A percentile compares a stretch with the other conserved stretches of the same genome.
phyloP scores from a whole-genome alignment of 35 echinoderm and acorn worm genomes.

The Apostichopus californicus region DNA sequence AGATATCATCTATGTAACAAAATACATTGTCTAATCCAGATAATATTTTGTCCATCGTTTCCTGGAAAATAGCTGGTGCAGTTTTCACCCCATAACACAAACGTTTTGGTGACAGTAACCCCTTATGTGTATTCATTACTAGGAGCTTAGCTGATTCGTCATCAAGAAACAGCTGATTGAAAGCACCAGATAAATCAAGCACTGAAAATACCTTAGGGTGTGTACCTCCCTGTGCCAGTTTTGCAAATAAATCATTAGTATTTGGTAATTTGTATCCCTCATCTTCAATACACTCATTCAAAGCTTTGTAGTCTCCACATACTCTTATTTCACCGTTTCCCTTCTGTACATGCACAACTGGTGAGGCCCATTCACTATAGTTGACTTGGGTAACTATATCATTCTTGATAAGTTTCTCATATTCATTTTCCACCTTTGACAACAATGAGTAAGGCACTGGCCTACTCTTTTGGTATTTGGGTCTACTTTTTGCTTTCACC shows the following conservation, averaged over 20 bases:
- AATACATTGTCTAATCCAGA: too few species aligned
- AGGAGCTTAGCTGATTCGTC: not conserved
- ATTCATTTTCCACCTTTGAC: too few species aligned
- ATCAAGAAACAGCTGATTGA: too few species aligned
- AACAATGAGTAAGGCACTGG: too few species aligned
- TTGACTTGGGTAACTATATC: too few species aligned
- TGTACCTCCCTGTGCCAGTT: not conserved
- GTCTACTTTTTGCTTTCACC: not conserved
- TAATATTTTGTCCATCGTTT: slow-evolving; percentile 54
- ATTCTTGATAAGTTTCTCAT: too few species aligned
- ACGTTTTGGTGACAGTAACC: not conserved
- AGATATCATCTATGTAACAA: too few species aligned
- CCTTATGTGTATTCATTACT: slow-evolving; percentile 43
- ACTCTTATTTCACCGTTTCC: slow-evolving; percentile 29
- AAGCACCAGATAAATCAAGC: slow-evolving; percentile 44
- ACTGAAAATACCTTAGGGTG: slow-evolving; percentile 24
- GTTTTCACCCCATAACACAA: slow-evolving; percentile 44
- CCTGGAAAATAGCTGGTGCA: slow-evolving; percentile 43
- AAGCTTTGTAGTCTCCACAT: slow-evolving; percentile 55
- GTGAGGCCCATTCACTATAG: not conserved
- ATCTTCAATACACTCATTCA: slow-evolving; percentile 55
- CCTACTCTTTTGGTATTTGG: too few species aligned
- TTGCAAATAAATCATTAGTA: slow-evolving; percentile 32
- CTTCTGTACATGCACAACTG: slow-evolving; percentile 22
- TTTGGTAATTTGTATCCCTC: slow-evolving; percentile 33